Percentiles rank a stretch among this genome's conserved stretches.
phyloP scores from a whole-genome alignment of 2,797 vertebrate genomes.

The Pangasius krempfi region DNA sequence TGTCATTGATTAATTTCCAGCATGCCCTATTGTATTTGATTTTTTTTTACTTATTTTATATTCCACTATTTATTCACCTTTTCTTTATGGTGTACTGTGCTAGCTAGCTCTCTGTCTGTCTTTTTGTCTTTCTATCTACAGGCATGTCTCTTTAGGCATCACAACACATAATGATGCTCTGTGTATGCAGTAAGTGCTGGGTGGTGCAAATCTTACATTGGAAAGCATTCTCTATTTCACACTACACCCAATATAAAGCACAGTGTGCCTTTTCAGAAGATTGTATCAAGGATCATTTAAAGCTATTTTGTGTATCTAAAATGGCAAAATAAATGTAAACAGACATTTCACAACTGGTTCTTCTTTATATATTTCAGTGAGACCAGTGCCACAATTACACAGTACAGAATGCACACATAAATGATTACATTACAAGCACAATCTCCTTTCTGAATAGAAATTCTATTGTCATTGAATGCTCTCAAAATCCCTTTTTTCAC shows the following conservation, averaged over 20 bases:
- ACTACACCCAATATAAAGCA: background rate
- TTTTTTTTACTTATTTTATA: background rate
- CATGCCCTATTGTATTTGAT: background rate
- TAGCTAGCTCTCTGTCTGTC: background rate
- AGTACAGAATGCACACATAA: background rate
- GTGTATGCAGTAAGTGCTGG: constrained; percentile 3
- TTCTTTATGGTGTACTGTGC: background rate
- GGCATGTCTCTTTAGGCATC: background rate
- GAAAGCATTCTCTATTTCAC: background rate
- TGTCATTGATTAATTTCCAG: background rate
- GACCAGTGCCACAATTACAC: background rate
- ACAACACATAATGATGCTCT: background rate
- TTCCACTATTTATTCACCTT: background rate
- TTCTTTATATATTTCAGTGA: background rate
- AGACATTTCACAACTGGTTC: background rate
- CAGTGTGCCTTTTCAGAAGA: background rate
- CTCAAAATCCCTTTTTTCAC: background rate
- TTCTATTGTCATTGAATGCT: background rate
- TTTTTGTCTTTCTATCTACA: background rate
- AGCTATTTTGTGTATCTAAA: background rate
- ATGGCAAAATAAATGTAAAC: background rate
- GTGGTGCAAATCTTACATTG: background rate
- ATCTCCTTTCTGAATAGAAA: background rate
- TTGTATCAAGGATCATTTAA: background rate
- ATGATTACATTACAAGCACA: background rate